Conservation (phyloP, 2,113 vertebrate genomes). For the Manacus vitellinus region DNA sequence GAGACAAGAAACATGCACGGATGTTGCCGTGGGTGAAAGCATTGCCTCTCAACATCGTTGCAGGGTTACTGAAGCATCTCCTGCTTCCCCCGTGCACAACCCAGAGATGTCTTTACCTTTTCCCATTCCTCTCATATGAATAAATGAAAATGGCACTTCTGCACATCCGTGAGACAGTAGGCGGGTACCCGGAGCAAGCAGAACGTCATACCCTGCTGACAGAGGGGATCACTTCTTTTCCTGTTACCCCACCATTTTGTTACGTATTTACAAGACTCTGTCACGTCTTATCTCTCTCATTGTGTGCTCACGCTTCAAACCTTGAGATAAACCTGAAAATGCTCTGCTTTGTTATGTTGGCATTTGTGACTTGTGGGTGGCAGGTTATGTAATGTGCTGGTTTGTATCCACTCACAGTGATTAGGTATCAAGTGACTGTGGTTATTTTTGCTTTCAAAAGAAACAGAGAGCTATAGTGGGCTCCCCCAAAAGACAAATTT, state of each 20-base stretch:
- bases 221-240: background rate
- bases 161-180: background rate
- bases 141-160: background rate
- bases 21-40: background rate
- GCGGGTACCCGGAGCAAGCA: background rate
- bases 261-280: background rate
- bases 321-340: background rate
- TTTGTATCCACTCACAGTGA: background rate
- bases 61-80: background rate
- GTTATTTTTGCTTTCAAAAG: constrained; percentile 10
- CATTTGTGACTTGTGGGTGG: background rate
- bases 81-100: background rate
- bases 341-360: background rate
- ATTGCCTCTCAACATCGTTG: background rate
- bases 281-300: background rate
- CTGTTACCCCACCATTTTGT: background rate
- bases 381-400: background rate
- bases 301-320: background rate
- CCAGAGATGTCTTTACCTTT: background rate
- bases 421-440: background rate
- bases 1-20: background rate
- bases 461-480: background rate
- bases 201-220: background rate
- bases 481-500: background rate
- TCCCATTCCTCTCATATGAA: background rate